Evolutionary conservation across 2,888 invertebrate genomes (phyloP).

Genomic region (Drosophila barbarae): DNA sequence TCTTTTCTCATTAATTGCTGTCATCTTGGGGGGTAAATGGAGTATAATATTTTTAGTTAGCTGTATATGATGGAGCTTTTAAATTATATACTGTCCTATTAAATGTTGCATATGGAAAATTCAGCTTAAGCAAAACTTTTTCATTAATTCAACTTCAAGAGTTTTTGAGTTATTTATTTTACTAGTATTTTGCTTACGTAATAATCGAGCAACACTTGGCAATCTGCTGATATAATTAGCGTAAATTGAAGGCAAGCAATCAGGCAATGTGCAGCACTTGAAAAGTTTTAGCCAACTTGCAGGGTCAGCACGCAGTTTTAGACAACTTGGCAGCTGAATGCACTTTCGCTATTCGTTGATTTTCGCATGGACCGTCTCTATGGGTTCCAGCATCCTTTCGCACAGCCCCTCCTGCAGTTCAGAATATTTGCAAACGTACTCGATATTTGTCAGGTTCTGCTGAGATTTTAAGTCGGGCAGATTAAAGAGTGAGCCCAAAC

Average conservation of each 20-base stretch:
- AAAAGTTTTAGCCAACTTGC: conserved; percentile 62
- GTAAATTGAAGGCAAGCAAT: conserved; percentile 66
- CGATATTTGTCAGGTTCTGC: conserved; percentile 55
- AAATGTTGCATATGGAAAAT: neutral
- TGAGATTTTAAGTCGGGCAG: conserved; percentile 58
- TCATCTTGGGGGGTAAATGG: neutral
- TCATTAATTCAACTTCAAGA: neutral
- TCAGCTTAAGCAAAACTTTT: neutral
- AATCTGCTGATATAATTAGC: conserved; percentile 55
- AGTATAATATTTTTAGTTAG: neutral
- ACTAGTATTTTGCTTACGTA: neutral
- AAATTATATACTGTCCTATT: neutral
- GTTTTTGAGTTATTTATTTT: neutral
- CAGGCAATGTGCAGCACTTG: conserved; percentile 65
- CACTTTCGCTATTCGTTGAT: conserved; percentile 33
- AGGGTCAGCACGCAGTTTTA: conserved; percentile 37
- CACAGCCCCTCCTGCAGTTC: conserved; percentile 23
- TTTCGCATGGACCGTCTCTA: conserved; percentile 33
- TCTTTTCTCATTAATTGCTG: neutral
- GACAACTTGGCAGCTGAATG: conserved; percentile 54
- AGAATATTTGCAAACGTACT: conserved; percentile 9
- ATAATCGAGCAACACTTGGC: conserved; percentile 7
- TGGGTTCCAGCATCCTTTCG: neutral
- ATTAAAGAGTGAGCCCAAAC: conserved; percentile 39
- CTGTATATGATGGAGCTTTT: neutral